Conservation (phyloP, 2,888 invertebrate species). For the Dynastes maya region DNA sequence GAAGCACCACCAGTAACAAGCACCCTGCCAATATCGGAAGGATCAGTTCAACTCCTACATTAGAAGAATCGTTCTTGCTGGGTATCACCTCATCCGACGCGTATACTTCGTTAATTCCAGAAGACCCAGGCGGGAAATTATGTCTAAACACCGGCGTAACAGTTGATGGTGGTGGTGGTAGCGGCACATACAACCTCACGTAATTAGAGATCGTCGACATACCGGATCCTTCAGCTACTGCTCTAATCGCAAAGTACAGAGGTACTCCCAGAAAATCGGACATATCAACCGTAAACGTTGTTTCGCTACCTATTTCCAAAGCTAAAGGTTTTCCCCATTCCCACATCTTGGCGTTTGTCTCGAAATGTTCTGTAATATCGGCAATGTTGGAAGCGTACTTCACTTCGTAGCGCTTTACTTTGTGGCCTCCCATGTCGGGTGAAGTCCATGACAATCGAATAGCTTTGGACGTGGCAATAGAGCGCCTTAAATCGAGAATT, state of each 20-base stretch:
- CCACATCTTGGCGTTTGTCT: constrained; percentile 69
- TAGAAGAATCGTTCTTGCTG: constrained; percentile 67
- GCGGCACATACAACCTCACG: constrained; percentile 72
- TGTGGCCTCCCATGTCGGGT: constrained; percentile 74
- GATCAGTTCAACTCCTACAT: constrained; percentile 70
- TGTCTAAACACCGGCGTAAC: constrained; percentile 67
- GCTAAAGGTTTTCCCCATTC: constrained; percentile 70
- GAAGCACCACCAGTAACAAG: constrained; percentile 68
- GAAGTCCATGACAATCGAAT: constrained; percentile 75
- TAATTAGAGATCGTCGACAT: constrained; percentile 72
- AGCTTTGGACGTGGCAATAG: constrained; percentile 70
- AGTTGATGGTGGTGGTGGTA: constrained; percentile 72
- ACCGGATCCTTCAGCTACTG: constrained; percentile 69
- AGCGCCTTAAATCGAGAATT: constrained; percentile 73
- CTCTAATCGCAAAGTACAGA: constrained; percentile 73
- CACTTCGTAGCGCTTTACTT: constrained; percentile 73
- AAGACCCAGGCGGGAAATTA: constrained; percentile 62
- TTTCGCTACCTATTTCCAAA: constrained; percentile 72
- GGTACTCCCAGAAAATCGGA: constrained; percentile 71
- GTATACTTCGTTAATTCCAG: constrained; percentile 67
- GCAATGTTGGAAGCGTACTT: constrained; percentile 69
- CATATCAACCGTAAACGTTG: constrained; percentile 71
- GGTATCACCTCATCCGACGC: constrained; percentile 65
- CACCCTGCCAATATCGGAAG: constrained; percentile 71
- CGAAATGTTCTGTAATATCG: constrained; percentile 71